These are phyloP conservation scores for Scotopteryx bipunctaria DNA, from an alignment of 2,888 invertebrate species.

Conservation along the genomic window DNA sequence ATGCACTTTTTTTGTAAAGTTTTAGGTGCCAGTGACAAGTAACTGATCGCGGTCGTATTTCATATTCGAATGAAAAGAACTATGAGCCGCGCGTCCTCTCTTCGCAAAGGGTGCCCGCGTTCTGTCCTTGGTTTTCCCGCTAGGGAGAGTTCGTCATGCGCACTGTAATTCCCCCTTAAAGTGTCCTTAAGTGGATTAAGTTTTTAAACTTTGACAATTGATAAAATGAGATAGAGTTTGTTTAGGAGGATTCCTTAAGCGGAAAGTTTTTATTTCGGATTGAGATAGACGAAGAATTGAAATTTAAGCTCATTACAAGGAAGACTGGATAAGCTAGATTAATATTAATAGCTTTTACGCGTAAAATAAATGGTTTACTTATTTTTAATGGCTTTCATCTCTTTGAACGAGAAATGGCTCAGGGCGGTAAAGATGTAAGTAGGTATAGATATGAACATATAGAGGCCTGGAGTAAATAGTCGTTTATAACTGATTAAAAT, in stretches of 20 bases:
- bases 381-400: neutral
- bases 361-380: conserved; percentile 7
- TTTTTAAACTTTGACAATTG: conserved; percentile 82
- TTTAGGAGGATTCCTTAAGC: conserved; percentile 70
- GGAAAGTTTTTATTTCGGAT: conserved; percentile 56
- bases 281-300: conserved; percentile 39
- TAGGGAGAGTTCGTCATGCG: conserved; percentile 73
- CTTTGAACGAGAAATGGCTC: neutral
- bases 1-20: conserved; percentile 34
- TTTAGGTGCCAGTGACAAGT: conserved; percentile 51
- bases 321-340: neutral
- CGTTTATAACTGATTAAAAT: no score
- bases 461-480: no score
- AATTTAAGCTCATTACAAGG: conserved; percentile 3
- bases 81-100: conserved; percentile 50
- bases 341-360: conserved; percentile 2
- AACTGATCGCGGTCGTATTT: conserved; percentile 62
- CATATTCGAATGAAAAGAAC: conserved; percentile 53
- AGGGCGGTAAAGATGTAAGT: no score
- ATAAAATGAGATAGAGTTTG: conserved; percentile 77
- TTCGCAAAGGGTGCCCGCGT: conserved; percentile 53
- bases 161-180: conserved; percentile 68
- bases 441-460: no score
- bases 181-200: conserved; percentile 80
- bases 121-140: conserved; percentile 78